Percentiles rank a stretch among this genome's conserved stretches.
Evolutionary conservation across 2,113 vertebrate species (phyloP).

Genomic region (Nothoprocta perdicaria): DNA sequence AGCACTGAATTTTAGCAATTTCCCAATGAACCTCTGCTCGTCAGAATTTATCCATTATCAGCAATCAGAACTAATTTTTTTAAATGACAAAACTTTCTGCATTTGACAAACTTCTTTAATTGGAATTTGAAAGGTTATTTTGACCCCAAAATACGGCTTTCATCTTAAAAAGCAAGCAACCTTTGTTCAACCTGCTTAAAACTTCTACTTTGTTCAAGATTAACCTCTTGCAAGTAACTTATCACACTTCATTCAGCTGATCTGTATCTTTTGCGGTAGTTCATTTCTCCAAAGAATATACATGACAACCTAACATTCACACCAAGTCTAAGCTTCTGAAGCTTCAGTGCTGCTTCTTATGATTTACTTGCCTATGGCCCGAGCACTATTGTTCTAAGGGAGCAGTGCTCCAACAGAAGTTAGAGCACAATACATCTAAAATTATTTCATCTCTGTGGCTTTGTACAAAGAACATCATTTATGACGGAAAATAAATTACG

Average conservation of each 20-base stretch:
- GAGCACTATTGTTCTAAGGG: not conserved
- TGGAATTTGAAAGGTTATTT: not conserved
- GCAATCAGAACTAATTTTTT: not conserved
- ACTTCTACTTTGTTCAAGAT: not conserved
- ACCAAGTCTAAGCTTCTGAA: not conserved
- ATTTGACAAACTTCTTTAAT: not conserved
- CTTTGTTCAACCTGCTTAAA: not conserved
- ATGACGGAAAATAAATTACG: conserved; percentile 15
- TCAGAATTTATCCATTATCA: not conserved
- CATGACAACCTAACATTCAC: not conserved
- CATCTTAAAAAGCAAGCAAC: not conserved
- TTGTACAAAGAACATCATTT: not conserved
- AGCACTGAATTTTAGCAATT: not conserved
- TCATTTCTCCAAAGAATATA: not conserved
- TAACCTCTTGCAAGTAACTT: not conserved
- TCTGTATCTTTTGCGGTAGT: not conserved
- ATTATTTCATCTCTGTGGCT: not conserved
- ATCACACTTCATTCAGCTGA: not conserved
- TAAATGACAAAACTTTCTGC: not conserved
- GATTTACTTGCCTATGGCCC: not conserved
- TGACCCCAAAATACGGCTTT: not conserved
- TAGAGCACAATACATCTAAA: not conserved
- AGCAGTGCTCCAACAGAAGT: not conserved
- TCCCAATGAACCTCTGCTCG: not conserved
- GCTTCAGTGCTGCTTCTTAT: not conserved